These are phyloP conservation scores for Hypercompe scribonia DNA, from an alignment of 2,888 invertebrate species.

Conservation along the genomic window DNA sequence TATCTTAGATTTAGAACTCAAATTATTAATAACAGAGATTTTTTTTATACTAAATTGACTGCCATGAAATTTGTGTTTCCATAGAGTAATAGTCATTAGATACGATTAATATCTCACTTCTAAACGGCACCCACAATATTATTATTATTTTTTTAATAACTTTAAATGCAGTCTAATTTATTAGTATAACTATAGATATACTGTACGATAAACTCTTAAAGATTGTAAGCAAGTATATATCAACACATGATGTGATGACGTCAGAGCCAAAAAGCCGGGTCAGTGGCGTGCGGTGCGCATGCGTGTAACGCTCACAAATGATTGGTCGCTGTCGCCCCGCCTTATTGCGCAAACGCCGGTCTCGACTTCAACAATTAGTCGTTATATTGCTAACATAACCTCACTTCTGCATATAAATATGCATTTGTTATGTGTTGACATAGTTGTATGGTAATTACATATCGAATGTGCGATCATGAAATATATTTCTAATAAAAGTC, in stretches of 20 bases:
- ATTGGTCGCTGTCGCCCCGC: conserved; percentile 80
- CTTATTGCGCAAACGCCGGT: conserved; percentile 64
- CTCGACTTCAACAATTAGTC: conserved; percentile 51
- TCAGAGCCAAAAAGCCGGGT: conserved; percentile 51
- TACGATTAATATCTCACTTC: not conserved
- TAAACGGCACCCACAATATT: too few species aligned
- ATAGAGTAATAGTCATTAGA: not conserved
- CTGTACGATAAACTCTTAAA: not conserved
- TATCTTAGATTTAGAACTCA: not conserved
- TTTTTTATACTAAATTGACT: not conserved
- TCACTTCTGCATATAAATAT: conserved; percentile 22
- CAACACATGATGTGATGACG: conserved; percentile 35
- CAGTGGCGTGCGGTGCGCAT: conserved; percentile 60
- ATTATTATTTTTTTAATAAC: not conserved
- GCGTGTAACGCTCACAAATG: conserved; percentile 65
- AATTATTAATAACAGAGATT: not conserved
- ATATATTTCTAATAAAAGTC: conserved; percentile 2
- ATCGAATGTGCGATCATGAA: conserved; percentile 7
- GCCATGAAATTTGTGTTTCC: not conserved
- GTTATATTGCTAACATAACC: conserved; percentile 19
- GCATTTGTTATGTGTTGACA: conserved; percentile 21
- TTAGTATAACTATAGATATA: not conserved
- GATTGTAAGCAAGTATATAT: conserved; percentile 13
- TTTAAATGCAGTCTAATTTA: not conserved
- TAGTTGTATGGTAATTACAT: conserved; percentile 8